Base-by-base conservation (phyloP, 2,797 vertebrate genomes). In the Gephyroberyx darwinii region DNA sequence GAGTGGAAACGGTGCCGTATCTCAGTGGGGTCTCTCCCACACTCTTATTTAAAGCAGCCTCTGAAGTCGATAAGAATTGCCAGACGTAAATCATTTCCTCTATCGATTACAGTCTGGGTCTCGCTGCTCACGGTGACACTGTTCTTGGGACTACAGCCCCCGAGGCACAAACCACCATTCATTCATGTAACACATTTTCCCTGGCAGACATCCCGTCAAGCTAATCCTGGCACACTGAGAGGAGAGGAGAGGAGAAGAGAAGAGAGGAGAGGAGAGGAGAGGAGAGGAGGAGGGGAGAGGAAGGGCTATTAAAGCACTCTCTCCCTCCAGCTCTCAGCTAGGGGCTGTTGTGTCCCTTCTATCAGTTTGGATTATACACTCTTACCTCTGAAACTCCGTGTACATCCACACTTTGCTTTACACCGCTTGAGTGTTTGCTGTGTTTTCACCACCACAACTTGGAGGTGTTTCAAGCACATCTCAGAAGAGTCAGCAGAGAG, bases 61-160 rank as follows among this genome's bases (percentile, higher is more conserved):
- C 74, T 82, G 74, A 69, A 78, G 85, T 84, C 81, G 70, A 90
- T 90, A 87, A 78, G 75, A 65, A 84, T 73, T 62, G 64, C 72
- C 54, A 63, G 67, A 71, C 84, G 84, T 82, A 85, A 86, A 69
- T 90, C 89, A 84, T 90, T 87, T 88, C 71, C 37, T 65, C 57
- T 61, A 84, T 91, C 62, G 78, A 82, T 90, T 81, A 66, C 30
- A 22, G 59, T 56, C 65, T 75, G 78, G 65, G 75, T 78, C 71
- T 81, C 61, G 47, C 43, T 56, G 72, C 81, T 88, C 59, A 69
- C 47, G 47, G 69, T 65, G 77, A 82, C 59, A 41, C 14, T 20
- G 54, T 78, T 76, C 76, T 65, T 47, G 41, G 31, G 48, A 53
- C 14, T 51, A 60, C n/a, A 45, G n/a, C 47, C 50, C 50, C 47